Base-by-base conservation (phyloP, 2,113 vertebrate genomes). In the Capricornis sumatraensis region DNA sequence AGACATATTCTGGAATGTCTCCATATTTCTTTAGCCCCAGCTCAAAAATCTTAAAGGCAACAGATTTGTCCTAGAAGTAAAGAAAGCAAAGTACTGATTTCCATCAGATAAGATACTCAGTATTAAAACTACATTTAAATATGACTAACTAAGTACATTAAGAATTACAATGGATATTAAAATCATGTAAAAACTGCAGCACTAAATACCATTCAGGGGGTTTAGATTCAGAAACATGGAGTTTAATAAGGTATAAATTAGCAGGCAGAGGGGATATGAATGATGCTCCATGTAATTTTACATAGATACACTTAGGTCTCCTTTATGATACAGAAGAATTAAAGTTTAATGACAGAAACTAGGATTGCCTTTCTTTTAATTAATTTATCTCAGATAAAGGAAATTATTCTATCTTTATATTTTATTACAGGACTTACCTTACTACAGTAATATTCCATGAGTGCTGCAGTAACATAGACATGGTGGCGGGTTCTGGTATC, bases 1-100 rank as follows among this genome's bases (percentile, higher is more conserved):
- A 98, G 64, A 99, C 99, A 94, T 99, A 99, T 98, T 99, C 99
- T 98, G 99, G 99, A 99, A 99, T 99, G 98, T 99, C 99, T 28
- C 99, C 99, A 13, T 99, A 99, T 98, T 99, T 99, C 99, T 99
- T 99, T 97, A 99, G 98, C 88, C 99, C 99, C 71, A 99, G 99
- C 97, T 99, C 99, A 99, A 99, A 99, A 98, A 99, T 99, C 98
- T 99, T 99, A 98, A 99, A 99, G 99, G 99, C 99, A 99, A 99
- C 99, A 17, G 99, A 99, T 98, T 99, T 99, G 98, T 99, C 99
- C 99, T 99, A 98, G 94, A 96, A 97, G 33, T 52, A 95, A 67
- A 96, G 50, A 95, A 4, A 94, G 11, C 2, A 83, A 94, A 96
- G 50, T 58, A 93, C 7, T 90, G 36, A 93, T 95, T 95, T 94